Evolutionary conservation across 2,113 vertebrate species (phyloP).

Genomic region (Heptranchias perlo): DNA sequence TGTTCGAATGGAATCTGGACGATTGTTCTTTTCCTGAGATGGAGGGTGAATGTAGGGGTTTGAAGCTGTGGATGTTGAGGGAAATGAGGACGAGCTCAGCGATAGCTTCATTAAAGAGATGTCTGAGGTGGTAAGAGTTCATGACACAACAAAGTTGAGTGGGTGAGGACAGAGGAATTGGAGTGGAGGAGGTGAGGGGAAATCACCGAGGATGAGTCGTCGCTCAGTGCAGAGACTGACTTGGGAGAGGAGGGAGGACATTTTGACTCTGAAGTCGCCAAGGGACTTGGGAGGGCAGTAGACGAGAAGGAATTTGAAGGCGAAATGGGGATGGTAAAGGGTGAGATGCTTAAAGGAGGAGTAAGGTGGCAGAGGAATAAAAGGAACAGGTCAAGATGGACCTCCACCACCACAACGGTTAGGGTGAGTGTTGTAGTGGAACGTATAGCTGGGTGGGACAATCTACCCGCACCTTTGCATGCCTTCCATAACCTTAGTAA

Average conservation of each 20-base stretch:
- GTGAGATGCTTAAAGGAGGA: not conserved
- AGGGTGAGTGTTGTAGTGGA: not conserved
- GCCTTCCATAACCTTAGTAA: not conserved
- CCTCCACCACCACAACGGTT: not conserved
- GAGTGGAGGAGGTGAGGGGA: not conserved
- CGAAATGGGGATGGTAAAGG: not conserved
- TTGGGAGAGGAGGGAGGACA: too few species aligned
- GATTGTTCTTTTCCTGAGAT: not conserved
- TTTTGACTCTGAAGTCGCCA: not conserved
- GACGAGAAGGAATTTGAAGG: not conserved
- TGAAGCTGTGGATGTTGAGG: not conserved
- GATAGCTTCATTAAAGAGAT: too few species aligned
- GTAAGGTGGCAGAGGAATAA: not conserved
- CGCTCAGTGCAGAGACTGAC: too few species aligned
- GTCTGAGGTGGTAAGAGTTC: not conserved
- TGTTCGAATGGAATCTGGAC: too few species aligned
- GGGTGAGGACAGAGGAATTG: not conserved
- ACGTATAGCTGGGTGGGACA: not conserved
- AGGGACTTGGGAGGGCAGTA: not conserved
- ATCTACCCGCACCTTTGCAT: not conserved
- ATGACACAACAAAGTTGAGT: not conserved
- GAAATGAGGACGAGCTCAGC: not conserved
- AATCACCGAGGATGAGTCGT: not conserved
- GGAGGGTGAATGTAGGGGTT: not conserved
- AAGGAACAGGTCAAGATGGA: not conserved